A percentile compares a stretch with the other conserved stretches of the same genome.
phyloP scores from a whole-genome alignment of 2,113 vertebrate genomes.

The Oncorhynchus kisutch region DNA sequence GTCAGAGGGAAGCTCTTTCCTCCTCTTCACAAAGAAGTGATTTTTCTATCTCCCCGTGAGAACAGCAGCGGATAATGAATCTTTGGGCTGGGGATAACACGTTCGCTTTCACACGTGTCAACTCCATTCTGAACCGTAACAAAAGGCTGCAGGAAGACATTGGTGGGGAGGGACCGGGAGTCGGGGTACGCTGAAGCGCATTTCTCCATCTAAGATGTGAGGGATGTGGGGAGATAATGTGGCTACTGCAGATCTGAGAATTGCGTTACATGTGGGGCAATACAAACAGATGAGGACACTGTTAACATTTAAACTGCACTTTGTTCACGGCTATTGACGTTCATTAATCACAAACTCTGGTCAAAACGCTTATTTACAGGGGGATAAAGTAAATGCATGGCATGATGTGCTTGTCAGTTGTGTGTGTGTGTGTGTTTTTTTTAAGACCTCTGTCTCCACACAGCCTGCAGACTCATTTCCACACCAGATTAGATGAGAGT shows the following conservation, averaged over 20 bases:
- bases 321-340: slow-evolving; percentile 51
- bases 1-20: slow-evolving; percentile 69
- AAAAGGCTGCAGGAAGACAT: slow-evolving; percentile 61
- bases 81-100: slow-evolving; percentile 53
- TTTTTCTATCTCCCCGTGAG: slow-evolving; percentile 63
- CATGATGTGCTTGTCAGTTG: slow-evolving; percentile 17
- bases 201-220: neutral
- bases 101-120: slow-evolving; percentile 63
- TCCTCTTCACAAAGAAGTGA: slow-evolving; percentile 57
- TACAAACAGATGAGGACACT: slow-evolving; percentile 54
- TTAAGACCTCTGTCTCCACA: slow-evolving; percentile 21
- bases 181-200: slow-evolving; percentile 1
- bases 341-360: slow-evolving; percentile 64
- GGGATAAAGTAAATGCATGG: slow-evolving; percentile 54
- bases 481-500: slow-evolving; percentile 52
- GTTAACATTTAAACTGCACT: slow-evolving; percentile 53
- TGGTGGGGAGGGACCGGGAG: slow-evolving; percentile 34
- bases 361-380: slow-evolving; percentile 58
- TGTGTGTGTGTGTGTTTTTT: slow-evolving; percentile 13
- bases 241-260: slow-evolving; percentile 15
- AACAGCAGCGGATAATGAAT: slow-evolving; percentile 64
- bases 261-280: slow-evolving; percentile 39
- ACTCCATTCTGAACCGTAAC: slow-evolving; percentile 63
- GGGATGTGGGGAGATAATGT: neutral
- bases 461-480: slow-evolving; percentile 55